These are phyloP conservation scores for Carassius auratus DNA, from an alignment of 2,113 vertebrate species.

Conservation along the genomic window DNA sequence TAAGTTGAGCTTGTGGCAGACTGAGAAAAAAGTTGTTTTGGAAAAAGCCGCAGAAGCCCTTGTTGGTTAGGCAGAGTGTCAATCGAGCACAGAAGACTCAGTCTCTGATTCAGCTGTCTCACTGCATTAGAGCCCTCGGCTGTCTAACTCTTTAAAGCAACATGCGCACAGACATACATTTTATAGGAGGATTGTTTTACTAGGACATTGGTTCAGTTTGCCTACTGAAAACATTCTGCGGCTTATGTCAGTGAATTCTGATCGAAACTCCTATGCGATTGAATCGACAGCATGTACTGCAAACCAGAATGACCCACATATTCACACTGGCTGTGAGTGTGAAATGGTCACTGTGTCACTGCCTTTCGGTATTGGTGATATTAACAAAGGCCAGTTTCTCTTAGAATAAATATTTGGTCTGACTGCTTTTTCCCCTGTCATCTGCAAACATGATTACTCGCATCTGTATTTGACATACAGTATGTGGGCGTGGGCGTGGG, in stretches of 20 bases:
- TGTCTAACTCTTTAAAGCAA: conserved; percentile 33
- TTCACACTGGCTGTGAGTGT: not conserved
- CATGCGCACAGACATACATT: conserved; percentile 18
- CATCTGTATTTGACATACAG: not conserved
- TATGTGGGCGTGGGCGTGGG: not conserved
- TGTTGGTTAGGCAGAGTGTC: conserved; percentile 6
- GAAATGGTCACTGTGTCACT: not conserved
- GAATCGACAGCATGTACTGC: conserved; percentile 17
- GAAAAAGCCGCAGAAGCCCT: not conserved
- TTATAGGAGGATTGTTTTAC: conserved; percentile 13
- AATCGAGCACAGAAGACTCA: conserved; percentile 1
- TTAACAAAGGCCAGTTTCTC: not conserved
- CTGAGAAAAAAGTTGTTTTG: not conserved
- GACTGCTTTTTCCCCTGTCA: not conserved
- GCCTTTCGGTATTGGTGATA: not conserved
- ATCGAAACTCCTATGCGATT: conserved; percentile 10
- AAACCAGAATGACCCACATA: conserved; percentile 14
- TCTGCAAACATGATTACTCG: not conserved
- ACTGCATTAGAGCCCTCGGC: conserved; percentile 49
- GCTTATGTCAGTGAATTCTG: conserved; percentile 23
- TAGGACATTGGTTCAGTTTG: not conserved
- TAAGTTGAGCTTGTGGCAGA: not conserved
- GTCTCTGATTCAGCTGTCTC: conserved; percentile 66
- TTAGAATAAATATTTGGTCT: not conserved
- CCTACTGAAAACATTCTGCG: not conserved